Conservation (phyloP, 1,140 invertebrate genomes). For the Apis dorsata region DNA sequence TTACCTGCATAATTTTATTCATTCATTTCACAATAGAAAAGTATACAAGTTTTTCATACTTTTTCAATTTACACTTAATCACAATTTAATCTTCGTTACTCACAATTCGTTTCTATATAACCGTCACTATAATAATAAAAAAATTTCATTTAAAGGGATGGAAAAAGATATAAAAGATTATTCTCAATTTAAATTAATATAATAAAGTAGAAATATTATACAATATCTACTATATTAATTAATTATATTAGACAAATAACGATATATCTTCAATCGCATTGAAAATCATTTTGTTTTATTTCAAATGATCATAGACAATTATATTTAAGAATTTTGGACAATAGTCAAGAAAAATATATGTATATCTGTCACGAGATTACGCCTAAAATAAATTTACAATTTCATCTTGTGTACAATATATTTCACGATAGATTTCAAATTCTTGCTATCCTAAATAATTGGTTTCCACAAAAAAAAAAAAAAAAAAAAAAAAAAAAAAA, state of each 20-base stretch:
- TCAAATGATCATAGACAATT: neutral
- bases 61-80: too few relatives aligned
- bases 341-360: constrained; percentile 29
- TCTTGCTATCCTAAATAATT: neutral
- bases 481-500: too few relatives aligned
- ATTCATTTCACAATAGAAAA: neutral
- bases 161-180: neutral
- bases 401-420: constrained; percentile 26
- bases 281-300: constrained; percentile 2
- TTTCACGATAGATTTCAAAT: neutral
- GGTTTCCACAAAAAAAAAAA: neutral
- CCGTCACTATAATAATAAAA: neutral
- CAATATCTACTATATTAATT: neutral
- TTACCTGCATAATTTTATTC: neutral
- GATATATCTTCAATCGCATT: neutral
- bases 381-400: constrained; percentile 34
- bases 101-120: neutral
- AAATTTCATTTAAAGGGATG: neutral
- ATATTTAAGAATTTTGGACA: neutral
- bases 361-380: neutral
- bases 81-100: neutral
- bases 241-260: constrained; percentile 1
- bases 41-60: neutral
- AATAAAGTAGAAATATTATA: neutral
- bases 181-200: neutral